Base-by-base conservation (phyloP, 2,888 invertebrate genomes). In the Drosophila atroscutellata region DNA sequence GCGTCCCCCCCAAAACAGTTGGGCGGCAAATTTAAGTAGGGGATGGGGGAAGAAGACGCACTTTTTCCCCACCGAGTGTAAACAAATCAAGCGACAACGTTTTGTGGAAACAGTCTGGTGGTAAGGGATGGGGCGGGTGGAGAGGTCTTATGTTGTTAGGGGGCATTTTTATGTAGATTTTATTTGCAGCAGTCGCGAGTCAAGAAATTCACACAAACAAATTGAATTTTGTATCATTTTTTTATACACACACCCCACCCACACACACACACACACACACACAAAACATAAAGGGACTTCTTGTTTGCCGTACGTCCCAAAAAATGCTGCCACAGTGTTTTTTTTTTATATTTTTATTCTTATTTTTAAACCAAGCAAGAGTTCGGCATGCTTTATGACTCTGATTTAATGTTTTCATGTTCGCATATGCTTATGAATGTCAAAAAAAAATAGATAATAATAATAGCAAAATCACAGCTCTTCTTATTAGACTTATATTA, bases 181-280 rank as follows among this genome's bases (percentile, higher is more conserved):
- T 82, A 87, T 85, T 87, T 87, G 85, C 82, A 77, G 75, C 87
- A 85, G 80, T 85, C 87, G 86, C 83, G 78, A 85, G 83, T 81
- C 83, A 83, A 88, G 75, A 81, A 80, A 83, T 77, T 83, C 72
- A 85, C 70, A 67, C 74, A 85, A 84, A 82, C 76, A 86, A 86
- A 86, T 86, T 86, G 84, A 86, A 86, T 83, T 86, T 83, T 78
- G 79, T 80, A 86, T 86, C 80, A 86, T 86, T 80, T 83, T 86
- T 86, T 82, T 26, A 81, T 83, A 72, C 64, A 39, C 78, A 64
- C 72, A 63, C 75, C 64, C 58, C 81, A 74, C 32, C 9, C 32
- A 32, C 30, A 66, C 61, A 45, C 78, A 61, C 72, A 63, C 24
- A 18, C 5, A 63, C 79, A 75, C 75, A 50, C 39, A 62, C 20